Percentiles rank a stretch among this genome's conserved stretches.
Conservation (phyloP, 2,113 vertebrate species). For the Bungarus multicinctus region DNA sequence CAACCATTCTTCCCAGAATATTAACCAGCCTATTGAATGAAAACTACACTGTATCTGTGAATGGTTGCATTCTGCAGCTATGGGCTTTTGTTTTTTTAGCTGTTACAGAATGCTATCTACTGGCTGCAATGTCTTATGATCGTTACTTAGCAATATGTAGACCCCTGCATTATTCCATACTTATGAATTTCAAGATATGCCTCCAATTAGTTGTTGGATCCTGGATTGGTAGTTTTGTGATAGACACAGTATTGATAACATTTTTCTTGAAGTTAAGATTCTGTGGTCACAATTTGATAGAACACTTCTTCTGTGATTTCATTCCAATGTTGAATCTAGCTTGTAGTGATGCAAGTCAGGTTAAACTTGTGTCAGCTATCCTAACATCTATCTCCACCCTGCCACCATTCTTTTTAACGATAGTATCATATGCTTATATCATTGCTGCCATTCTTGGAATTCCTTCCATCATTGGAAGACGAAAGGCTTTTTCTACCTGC, state of each 20-base stretch:
- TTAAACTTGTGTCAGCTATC: background rate
- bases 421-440: slow-evolving; percentile 19
- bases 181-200: slow-evolving; percentile 31
- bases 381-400: background rate
- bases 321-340: background rate
- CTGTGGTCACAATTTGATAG: slow-evolving; percentile 44
- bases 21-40: slow-evolving; percentile 32
- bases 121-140: slow-evolving; percentile 57
- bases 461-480: background rate
- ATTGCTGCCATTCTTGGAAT: slow-evolving; percentile 18
- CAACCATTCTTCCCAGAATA: slow-evolving; percentile 42
- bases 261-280: slow-evolving; percentile 47
- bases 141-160: slow-evolving; percentile 48
- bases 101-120: slow-evolving; percentile 48
- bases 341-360: background rate
- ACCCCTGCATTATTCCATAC: slow-evolving; percentile 27
- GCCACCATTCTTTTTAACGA: background rate
- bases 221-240: slow-evolving; percentile 32
- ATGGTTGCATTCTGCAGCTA: slow-evolving; percentile 28
- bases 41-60: slow-evolving; percentile 27
- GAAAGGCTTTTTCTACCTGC: slow-evolving; percentile 41
- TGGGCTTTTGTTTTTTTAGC: slow-evolving; percentile 35
- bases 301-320: slow-evolving; percentile 55
- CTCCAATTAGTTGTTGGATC: slow-evolving; percentile 8
- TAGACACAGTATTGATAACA: background rate